phyloP scores from a whole-genome alignment of 2,888 invertebrate genomes.

The Hololepta plana region DNA sequence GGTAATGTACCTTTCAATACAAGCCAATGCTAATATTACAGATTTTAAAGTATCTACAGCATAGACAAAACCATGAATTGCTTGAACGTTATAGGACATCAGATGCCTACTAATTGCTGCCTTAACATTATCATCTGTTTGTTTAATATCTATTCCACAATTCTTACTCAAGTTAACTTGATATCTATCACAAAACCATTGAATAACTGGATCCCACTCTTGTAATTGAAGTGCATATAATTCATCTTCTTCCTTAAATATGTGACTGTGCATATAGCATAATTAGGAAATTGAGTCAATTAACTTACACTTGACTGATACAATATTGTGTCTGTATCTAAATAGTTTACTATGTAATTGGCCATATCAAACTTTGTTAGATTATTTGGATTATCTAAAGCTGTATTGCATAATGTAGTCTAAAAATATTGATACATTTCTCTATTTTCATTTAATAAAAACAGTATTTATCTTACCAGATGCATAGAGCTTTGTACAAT shows the following conservation, averaged over 20 bases:
- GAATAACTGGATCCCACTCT: conserved; percentile 79
- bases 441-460: not conserved
- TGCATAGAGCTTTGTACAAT: conserved; percentile 76
- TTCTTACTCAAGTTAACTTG: conserved; percentile 54
- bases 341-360: conserved; percentile 58
- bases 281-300: not conserved
- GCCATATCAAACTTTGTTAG: conserved; percentile 58
- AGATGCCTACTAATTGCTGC: conserved; percentile 56
- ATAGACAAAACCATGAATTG: conserved; percentile 73
- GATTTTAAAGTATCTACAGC: conserved; percentile 85
- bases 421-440: too few relatives aligned
- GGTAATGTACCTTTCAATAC: conserved; percentile 53
- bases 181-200: conserved; percentile 77
- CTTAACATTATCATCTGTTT: conserved; percentile 45
- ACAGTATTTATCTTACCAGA: conserved; percentile 38
- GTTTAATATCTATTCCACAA: conserved; percentile 48
- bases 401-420: conserved; percentile 80
- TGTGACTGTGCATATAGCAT: conserved; percentile 2
- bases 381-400: conserved; percentile 81
- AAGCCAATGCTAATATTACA: conserved; percentile 68
- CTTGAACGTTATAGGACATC: conserved; percentile 61
- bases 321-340: conserved; percentile 67
- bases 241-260: conserved; percentile 58
- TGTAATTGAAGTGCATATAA: conserved; percentile 54
- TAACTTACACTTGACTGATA: conserved; percentile 51